Base-by-base conservation (phyloP, 1,140 invertebrate species). In the Solenopsis fugax region DNA sequence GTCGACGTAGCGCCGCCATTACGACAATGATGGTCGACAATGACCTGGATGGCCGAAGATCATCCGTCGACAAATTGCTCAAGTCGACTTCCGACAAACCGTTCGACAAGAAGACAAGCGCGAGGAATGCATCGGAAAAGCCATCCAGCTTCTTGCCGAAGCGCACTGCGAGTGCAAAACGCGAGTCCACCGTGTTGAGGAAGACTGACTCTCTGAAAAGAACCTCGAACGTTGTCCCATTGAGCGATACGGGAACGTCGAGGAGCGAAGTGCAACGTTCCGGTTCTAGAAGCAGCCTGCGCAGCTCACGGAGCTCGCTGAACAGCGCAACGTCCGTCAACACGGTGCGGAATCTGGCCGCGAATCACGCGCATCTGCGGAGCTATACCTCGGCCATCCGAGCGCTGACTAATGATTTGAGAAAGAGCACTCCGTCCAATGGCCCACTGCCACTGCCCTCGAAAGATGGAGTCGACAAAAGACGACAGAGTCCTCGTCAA, bases 251-350 rank as follows among this genome's bases (percentile, higher is more conserved):
- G 21, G 50, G 37, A 77, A 52, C 9, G 7, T 76, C 87, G 2
- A 87, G 91, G 4, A 93, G 94, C 24, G 95, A 95, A n/a, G 96
- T 97, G 1, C 96, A 97, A 87, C 93, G 96, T 21, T 97, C 96
- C 5, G 96, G 96, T 64, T 97, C 97, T 0, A 95, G 97, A 18
- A 97, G 97, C 50, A 98, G 97, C 84, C 94, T 98, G 12, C 96
- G 97, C 1, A 98, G 97, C 88, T 98, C 98, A 0, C 95, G 97
- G 6, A 98, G 97, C 89, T 98, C 98, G 0, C 95, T 98, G 37
- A 98, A 98, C 90, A 98, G 97, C 92, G 96, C 97, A 1, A 97
- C 97, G 0, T 98, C 98, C 6, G 97, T 98, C 0, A 97, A 97
- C 89, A 98, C 97, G 0, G 97, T 98, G 0, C 96, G 97, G 84